Percentiles rank a stretch among this genome's conserved stretches.
phyloP scores from a whole-genome alignment of 2,113 vertebrate genomes.

The Sapajus apella region DNA sequence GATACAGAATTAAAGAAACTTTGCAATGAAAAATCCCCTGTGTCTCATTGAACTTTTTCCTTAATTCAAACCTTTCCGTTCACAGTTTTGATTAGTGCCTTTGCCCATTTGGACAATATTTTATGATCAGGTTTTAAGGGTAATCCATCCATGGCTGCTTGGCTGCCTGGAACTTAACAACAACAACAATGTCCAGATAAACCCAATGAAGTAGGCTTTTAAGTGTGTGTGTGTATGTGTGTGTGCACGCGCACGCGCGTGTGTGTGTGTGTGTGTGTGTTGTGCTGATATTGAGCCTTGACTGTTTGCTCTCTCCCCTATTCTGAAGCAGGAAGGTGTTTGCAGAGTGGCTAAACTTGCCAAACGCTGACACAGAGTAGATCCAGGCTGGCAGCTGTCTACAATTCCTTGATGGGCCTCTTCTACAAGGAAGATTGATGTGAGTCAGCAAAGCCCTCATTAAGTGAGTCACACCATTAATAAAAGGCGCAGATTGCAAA shows the following conservation, averaged over 20 bases:
- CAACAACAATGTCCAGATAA: constrained; percentile 24
- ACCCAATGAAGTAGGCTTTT: not conserved
- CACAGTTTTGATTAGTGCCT: not conserved
- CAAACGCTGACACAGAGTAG: not conserved
- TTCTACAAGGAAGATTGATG: constrained; percentile 69
- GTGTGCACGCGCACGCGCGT: not conserved
- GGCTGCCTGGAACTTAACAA: not conserved
- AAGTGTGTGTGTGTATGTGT: not conserved
- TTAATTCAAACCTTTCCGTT: constrained; percentile 45
- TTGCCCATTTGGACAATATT: constrained; percentile 17
- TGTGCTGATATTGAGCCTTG: not conserved
- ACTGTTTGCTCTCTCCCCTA: not conserved
- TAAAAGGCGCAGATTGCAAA: constrained; percentile 67
- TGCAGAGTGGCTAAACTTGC: not conserved
- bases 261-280: not conserved
- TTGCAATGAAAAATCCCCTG: not conserved
- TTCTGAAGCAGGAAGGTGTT: not conserved
- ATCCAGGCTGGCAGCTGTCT: constrained; percentile 65
- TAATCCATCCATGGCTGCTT: not conserved
- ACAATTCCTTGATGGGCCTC: constrained; percentile 42
- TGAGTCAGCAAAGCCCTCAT: constrained; percentile 67
- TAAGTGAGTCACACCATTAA: constrained; percentile 62
- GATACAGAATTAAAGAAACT: not conserved
- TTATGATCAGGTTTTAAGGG: constrained; percentile 62
- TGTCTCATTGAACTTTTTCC: not conserved